phyloP scores from a whole-genome alignment of 2,888 invertebrate species.

The Acrobasis repandana region DNA sequence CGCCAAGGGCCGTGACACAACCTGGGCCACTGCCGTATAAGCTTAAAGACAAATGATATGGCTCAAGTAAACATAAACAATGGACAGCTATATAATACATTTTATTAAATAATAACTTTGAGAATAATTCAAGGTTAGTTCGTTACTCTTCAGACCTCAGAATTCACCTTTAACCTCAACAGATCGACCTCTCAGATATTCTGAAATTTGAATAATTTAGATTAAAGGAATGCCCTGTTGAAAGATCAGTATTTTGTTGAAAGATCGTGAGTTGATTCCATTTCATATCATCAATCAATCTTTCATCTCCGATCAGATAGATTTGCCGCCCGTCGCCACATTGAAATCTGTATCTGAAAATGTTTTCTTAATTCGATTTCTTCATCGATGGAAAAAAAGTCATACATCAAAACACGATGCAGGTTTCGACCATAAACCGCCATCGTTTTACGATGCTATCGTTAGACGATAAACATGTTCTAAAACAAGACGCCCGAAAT shows the following conservation, averaged over 20 bases:
- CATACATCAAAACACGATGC: conserved; percentile 41
- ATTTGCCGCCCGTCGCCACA: neutral
- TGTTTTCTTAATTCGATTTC: neutral
- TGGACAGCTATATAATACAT: neutral
- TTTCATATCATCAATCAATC: neutral
- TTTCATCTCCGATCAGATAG: neutral
- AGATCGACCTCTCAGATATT: conserved; percentile 29
- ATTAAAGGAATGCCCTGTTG: neutral
- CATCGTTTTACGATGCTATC: conserved; percentile 64
- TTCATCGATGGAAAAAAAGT: neutral
- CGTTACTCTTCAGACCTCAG: neutral
- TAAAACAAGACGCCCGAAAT: conserved; percentile 64
- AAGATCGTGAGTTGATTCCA: neutral
- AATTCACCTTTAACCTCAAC: neutral
- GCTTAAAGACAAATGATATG: neutral
- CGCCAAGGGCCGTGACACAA: conserved; percentile 40
- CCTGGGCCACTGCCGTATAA: conserved; percentile 2
- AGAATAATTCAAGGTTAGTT: neutral
- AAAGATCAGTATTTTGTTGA: too few species aligned
- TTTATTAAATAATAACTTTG: neutral
- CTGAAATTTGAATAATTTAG: conserved; percentile 36
- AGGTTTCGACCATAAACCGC: conserved; percentile 53
- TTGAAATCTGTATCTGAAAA: neutral
- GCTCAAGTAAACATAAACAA: neutral
- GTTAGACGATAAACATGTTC: conserved; percentile 70